Percentiles rank a stretch among this genome's conserved stretches.
Conservation (phyloP, 2,888 invertebrate species). For the Drosophila nigritarsus region DNA sequence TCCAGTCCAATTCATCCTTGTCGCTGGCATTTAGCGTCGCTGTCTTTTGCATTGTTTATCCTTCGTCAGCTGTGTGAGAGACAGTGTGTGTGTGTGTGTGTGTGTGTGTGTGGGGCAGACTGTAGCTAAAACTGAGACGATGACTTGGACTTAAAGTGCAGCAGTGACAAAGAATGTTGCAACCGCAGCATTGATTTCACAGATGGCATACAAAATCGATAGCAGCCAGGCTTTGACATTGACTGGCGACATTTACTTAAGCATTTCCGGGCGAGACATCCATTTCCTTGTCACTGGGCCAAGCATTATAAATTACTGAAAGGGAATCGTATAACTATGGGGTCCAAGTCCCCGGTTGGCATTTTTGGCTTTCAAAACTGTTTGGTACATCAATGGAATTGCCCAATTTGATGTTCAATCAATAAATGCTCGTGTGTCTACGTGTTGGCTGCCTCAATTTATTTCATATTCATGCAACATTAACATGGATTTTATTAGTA, state of each 20-base stretch:
- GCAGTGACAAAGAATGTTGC: slow-evolving; percentile 63
- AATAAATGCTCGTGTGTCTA: slow-evolving; percentile 65
- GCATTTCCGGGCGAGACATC: slow-evolving; percentile 45
- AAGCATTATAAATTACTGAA: slow-evolving; percentile 71
- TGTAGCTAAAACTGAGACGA: slow-evolving; percentile 1
- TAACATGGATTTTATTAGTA: slow-evolving; percentile 81
- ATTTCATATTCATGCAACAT: slow-evolving; percentile 80
- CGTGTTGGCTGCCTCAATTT: slow-evolving; percentile 78
- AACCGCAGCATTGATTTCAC: slow-evolving; percentile 72
- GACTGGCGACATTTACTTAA: slow-evolving; percentile 68
- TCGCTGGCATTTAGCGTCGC: slow-evolving; percentile 59
- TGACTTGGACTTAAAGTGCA: slow-evolving; percentile 21
- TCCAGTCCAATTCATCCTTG: slow-evolving; percentile 55
- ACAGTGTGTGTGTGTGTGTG: not conserved
- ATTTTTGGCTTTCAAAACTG: slow-evolving; percentile 51
- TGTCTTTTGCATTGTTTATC: slow-evolving; percentile 61
- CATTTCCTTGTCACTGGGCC: slow-evolving; percentile 73
- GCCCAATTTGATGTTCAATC: slow-evolving; percentile 80
- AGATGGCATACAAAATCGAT: slow-evolving; percentile 34
- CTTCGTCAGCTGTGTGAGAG: slow-evolving; percentile 21
- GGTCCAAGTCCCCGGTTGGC: slow-evolving; percentile 22
- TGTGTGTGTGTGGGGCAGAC: slow-evolving; percentile 3
- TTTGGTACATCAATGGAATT: slow-evolving; percentile 69
- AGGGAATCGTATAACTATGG: slow-evolving; percentile 33
- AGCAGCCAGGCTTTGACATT: slow-evolving; percentile 17